Evolutionary conservation across 2,888 invertebrate genomes (phyloP).

Genomic region (Drosophila picticornis): DNA sequence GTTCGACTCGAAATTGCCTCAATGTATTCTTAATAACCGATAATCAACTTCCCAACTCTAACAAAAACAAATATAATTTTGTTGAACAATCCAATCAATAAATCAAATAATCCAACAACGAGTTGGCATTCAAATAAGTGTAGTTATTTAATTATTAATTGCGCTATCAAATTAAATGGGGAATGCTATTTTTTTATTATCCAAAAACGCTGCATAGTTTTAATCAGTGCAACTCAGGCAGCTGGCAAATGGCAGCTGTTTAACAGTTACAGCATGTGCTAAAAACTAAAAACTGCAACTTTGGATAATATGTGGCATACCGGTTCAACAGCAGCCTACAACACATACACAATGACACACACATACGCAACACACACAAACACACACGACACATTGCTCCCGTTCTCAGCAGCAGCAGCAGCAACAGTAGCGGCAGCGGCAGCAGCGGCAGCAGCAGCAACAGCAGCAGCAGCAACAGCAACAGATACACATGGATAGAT

Average conservation of each 20-base stretch:
- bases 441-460: conserved; percentile 22
- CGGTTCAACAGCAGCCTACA: conserved; percentile 58
- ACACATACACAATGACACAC: conserved; percentile 16
- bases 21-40: background rate
- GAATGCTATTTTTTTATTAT: conserved; percentile 9
- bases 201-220: conserved; percentile 8
- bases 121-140: background rate
- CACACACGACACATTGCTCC: conserved; percentile 61
- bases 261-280: conserved; percentile 66
- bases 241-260: conserved; percentile 35
- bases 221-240: conserved; percentile 33
- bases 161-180: conserved; percentile 13
- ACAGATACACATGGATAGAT: conserved; percentile 31
- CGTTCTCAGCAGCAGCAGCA: conserved; percentile 58
- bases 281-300: conserved; percentile 43
- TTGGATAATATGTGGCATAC: conserved; percentile 50
- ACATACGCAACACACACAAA: background rate
- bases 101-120: background rate
- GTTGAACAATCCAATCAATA: background rate
- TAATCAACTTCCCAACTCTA: background rate
- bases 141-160: conserved; percentile 9
- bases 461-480: conserved; percentile 29
- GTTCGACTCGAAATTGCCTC: background rate
- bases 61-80: background rate
- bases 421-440: no score